A percentile compares a stretch with the other conserved stretches of the same genome.
Conservation (phyloP, 2,888 invertebrate genomes). For the Synanthedon vespiformis region DNA sequence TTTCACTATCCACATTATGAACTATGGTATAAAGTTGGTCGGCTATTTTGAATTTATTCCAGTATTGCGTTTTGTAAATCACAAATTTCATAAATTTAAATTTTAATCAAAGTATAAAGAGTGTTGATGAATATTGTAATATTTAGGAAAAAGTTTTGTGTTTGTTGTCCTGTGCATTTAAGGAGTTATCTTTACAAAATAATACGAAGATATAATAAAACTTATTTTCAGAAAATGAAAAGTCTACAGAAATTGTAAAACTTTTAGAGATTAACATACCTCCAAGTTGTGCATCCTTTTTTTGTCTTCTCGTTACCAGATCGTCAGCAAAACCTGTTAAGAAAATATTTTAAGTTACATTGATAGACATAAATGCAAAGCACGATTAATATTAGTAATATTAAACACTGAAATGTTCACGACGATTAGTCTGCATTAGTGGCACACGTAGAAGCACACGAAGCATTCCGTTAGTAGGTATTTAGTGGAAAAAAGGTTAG, state of each 20-base stretch:
- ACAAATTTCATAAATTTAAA: no score
- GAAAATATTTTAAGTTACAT: slow-evolving; percentile 2
- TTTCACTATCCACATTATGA: no score
- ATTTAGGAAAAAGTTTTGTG: no score
- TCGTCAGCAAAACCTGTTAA: slow-evolving; percentile 65
- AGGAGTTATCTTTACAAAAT: not conserved
- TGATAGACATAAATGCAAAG: not conserved
- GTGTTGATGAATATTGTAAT: no score
- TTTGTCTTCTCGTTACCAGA: slow-evolving; percentile 63
- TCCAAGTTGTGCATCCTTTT: slow-evolving; percentile 66
- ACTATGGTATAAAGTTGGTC: no score
- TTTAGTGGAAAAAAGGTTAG: slow-evolving; percentile 31
- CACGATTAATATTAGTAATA: slow-evolving; percentile 23
- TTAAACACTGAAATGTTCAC: slow-evolving; percentile 29
- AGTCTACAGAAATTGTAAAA: slow-evolving; percentile 6
- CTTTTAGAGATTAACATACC: slow-evolving; percentile 29
- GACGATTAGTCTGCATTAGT: slow-evolving; percentile 43
- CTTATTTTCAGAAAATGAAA: not conserved
- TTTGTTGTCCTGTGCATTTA: not conserved
- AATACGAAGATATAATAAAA: not conserved
- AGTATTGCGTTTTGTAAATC: no score
- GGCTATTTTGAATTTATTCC: no score
- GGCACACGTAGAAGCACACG: slow-evolving; percentile 62
- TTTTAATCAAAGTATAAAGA: no score
- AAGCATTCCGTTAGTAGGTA: slow-evolving; percentile 44